These are phyloP conservation scores for Micoletzkya japonica DNA, from an alignment of 2,888 invertebrate genomes.

Conservation along the genomic window DNA sequence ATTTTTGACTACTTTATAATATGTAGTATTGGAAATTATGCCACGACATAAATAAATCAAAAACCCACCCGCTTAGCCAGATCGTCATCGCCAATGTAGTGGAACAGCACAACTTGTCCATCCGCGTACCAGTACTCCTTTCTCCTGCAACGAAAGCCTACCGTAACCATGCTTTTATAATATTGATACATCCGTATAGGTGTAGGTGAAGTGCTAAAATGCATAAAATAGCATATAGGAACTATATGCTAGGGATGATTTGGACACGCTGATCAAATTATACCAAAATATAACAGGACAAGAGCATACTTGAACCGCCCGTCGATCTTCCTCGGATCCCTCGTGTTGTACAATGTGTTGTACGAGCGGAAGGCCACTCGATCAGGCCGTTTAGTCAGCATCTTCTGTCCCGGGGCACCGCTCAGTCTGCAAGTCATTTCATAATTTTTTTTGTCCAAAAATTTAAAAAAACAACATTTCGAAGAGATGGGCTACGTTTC, in stretches of 20 bases:
- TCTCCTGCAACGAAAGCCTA: slow-evolving; percentile 8
- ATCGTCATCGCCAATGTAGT: slow-evolving; percentile 25
- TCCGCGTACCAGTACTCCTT: slow-evolving; percentile 25
- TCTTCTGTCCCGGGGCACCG: not conserved
- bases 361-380: slow-evolving; percentile 17
- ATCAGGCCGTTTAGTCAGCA: not conserved
- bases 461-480: not conserved
- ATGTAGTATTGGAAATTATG: not conserved
- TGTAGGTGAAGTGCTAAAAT: no score
- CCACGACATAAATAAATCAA: not conserved
- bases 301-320: slow-evolving; percentile 17
- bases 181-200: no score
- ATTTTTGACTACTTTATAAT: not conserved
- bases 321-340: slow-evolving; percentile 24
- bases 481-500: not conserved
- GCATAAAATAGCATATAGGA: no score
- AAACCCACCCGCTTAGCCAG: slow-evolving; percentile 10
- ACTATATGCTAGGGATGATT: no score
- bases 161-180: no score
- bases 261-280: not conserved
- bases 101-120: slow-evolving; percentile 15
- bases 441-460: not conserved
- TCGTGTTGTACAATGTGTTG: slow-evolving; percentile 20
- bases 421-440: not conserved
- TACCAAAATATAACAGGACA: not conserved